A percentile compares a stretch with the other conserved stretches of the same genome.
Evolutionary conservation across 2,113 vertebrate genomes (phyloP).

Genomic region (Pygoscelis adeliae): DNA sequence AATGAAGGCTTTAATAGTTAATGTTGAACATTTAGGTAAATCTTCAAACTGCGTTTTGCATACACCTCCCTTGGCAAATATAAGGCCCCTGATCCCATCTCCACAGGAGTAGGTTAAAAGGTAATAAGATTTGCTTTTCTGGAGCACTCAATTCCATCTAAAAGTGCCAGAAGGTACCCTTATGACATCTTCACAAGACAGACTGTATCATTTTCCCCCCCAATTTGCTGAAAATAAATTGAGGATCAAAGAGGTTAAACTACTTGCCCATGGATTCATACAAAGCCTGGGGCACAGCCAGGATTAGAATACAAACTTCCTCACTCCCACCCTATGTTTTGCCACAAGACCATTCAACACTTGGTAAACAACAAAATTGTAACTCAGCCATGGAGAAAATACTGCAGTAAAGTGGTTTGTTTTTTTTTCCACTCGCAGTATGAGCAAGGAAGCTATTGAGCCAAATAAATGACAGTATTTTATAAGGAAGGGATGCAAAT

Average conservation of each 20-base stretch:
- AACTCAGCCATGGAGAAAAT: not conserved
- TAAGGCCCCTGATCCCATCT: not conserved
- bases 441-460: not conserved
- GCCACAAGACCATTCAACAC: not conserved
- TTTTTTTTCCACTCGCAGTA: not conserved
- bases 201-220: not conserved
- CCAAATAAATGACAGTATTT: not conserved
- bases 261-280: not conserved
- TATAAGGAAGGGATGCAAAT: not conserved
- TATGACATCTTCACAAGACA: not conserved
- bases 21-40: not conserved
- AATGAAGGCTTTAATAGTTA: not conserved
- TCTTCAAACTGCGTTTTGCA: not conserved
- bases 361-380: not conserved
- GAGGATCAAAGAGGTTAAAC: constrained; percentile 32
- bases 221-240: constrained; percentile 45
- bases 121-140: constrained; percentile 33
- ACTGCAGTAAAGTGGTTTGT: not conserved
- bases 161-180: constrained; percentile 29
- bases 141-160: constrained; percentile 8
- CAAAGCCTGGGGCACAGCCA: not conserved
- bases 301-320: not conserved
- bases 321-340: not conserved
- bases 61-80: not conserved
- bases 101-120: not conserved